Conservation (phyloP, 1,140 invertebrate species). For the Drosophila miranda region DNA sequence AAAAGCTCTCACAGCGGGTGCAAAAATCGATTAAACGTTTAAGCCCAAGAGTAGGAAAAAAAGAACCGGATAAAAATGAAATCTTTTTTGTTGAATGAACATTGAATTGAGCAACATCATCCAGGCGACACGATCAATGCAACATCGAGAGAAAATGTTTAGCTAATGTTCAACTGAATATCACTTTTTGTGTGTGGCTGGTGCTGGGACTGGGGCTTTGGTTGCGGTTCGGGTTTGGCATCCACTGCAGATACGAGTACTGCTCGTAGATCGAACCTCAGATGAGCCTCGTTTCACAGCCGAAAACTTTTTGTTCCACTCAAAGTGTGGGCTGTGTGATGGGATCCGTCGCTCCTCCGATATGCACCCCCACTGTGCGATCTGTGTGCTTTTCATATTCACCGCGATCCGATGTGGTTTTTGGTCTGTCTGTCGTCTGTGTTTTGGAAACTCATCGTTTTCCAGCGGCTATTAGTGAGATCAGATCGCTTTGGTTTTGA, state of each 20-base stretch:
- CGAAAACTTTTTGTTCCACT: conserved; percentile 20
- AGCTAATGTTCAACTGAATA: conserved; percentile 58
- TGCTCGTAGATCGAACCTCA: conserved; percentile 9
- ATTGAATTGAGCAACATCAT: conserved; percentile 60
- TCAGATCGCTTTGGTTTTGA: conserved; percentile 20
- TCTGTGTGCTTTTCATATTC: conserved; percentile 79
- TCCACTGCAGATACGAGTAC: conserved; percentile 33
- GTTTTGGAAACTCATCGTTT: conserved; percentile 78
- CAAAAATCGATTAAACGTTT: conserved; percentile 78
- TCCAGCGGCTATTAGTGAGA: conserved; percentile 64
- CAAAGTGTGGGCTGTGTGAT: conserved; percentile 58
- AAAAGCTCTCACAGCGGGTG: conserved; percentile 61
- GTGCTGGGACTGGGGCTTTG: no score
- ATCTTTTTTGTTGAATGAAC: conserved; percentile 62
- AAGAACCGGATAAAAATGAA: conserved; percentile 26
- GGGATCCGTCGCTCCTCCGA: conserved; percentile 9
- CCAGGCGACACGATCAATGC: conserved; percentile 46
- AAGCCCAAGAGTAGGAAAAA: background rate
- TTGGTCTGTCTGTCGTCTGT: conserved; percentile 23
- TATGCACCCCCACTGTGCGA: conserved; percentile 67
- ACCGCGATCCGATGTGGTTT: conserved; percentile 52
- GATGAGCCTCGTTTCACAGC: conserved; percentile 42
- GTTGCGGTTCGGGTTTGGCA: conserved; percentile 13
- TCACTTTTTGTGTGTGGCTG: conserved; percentile 9
- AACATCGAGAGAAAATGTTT: conserved; percentile 30